phyloP scores from a whole-genome alignment of 37 sponge, comb jelly and placozoan genomes.

The Amphimedon queenslandica region DNA sequence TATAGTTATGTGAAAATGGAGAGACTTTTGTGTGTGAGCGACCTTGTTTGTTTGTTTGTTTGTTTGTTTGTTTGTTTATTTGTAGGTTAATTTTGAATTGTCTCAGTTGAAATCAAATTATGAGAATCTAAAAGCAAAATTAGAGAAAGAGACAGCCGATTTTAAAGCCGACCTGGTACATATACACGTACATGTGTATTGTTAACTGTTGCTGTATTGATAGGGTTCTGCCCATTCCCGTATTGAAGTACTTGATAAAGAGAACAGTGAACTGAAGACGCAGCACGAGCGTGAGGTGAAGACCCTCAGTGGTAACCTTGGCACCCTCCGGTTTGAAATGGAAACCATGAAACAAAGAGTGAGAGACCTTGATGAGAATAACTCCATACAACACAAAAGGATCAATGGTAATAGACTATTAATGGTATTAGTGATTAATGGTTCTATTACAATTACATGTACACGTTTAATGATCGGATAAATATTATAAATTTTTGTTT shows the following conservation, averaged over 20 bases:
- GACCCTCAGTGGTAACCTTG: slow-evolving; percentile 60
- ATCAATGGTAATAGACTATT: slow-evolving; percentile 28
- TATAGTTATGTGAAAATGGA: too few species aligned
- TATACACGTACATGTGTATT: neutral
- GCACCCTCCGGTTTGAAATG: slow-evolving; percentile 46
- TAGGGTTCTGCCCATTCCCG: neutral
- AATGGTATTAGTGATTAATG: neutral
- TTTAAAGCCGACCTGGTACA: slow-evolving; percentile 17
- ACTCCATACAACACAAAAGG: neutral
- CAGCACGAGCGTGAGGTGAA: slow-evolving; percentile 38
- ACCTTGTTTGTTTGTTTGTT: too few species aligned
- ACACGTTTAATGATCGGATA: too few species aligned
- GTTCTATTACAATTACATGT: neutral
- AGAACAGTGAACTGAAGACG: slow-evolving; percentile 29
- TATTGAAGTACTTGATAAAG: slow-evolving; percentile 3
- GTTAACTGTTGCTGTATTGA: neutral
- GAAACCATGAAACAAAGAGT: slow-evolving; percentile 24
- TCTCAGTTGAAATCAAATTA: neutral
- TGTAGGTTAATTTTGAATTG: slow-evolving; percentile 6
- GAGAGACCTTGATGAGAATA: slow-evolving; percentile 12
- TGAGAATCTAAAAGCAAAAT: slow-evolving; percentile 2
- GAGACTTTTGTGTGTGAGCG: too few species aligned
- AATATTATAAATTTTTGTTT: too few species aligned
- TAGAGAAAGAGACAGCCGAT: neutral
- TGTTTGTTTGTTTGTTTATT: too few species aligned